phyloP scores from a whole-genome alignment of 2,888 invertebrate species.

The Drosophila macrospina region DNA sequence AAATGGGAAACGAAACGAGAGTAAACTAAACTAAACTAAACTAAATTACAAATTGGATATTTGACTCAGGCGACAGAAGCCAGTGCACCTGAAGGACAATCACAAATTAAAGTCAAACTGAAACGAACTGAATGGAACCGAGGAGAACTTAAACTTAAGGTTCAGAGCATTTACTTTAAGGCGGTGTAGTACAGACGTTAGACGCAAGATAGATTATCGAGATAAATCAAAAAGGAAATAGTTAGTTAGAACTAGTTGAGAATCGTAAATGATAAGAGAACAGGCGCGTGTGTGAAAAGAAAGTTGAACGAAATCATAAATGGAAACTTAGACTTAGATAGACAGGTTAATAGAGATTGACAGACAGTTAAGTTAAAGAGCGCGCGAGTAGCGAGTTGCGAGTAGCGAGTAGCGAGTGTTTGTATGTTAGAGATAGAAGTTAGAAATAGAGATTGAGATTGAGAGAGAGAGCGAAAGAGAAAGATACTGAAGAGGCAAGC shows the following conservation, averaged over 20 bases:
- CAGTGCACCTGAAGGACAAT: constrained; percentile 58
- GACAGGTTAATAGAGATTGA: constrained; percentile 28
- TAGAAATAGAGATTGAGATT: constrained; percentile 24
- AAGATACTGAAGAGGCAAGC: constrained; percentile 50
- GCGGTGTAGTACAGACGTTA: constrained; percentile 73
- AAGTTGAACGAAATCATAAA: constrained; percentile 46
- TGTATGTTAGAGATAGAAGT: constrained; percentile 51
- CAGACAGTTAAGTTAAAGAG: constrained; percentile 52
- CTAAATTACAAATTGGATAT: constrained; percentile 37
- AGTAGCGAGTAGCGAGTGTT: constrained; percentile 67
- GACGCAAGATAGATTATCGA: constrained; percentile 54
- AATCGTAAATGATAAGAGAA: constrained; percentile 56
- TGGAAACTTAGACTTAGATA: constrained; percentile 66
- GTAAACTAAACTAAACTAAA: constrained; percentile 27
- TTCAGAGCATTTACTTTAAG: constrained; percentile 68
- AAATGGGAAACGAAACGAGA: constrained; percentile 44
- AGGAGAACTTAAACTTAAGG: constrained; percentile 23
- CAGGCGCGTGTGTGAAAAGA: constrained; percentile 68
- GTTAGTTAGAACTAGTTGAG: constrained; percentile 52
- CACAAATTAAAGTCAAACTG: constrained; percentile 51
- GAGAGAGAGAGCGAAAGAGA: constrained; percentile 31
- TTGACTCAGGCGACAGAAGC: constrained; percentile 59
- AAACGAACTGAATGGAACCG: constrained; percentile 32
- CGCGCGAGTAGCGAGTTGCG: constrained; percentile 71
- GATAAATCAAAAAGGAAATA: constrained; percentile 52